Percentiles rank a stretch among this genome's conserved stretches.
phyloP scores from a whole-genome alignment of 2,888 invertebrate genomes.

The Andrena flavipes region DNA sequence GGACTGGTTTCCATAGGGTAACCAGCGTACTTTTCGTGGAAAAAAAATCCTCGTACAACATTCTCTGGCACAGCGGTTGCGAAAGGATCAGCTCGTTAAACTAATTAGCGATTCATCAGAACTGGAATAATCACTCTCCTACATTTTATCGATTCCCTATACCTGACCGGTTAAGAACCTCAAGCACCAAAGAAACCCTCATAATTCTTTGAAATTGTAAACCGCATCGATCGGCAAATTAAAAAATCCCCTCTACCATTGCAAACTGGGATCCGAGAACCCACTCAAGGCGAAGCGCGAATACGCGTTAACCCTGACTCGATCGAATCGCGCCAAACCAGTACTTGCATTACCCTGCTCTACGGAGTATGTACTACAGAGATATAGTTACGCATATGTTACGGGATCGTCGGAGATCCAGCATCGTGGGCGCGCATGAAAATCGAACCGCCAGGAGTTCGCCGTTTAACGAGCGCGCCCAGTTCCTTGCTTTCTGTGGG shows the following conservation, averaged over 20 bases:
- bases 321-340: too few relatives aligned
- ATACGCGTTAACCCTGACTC: too few relatives aligned
- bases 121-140: neutral
- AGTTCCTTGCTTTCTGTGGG: neutral
- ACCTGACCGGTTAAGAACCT: too few relatives aligned
- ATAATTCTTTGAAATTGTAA: too few relatives aligned
- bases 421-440: neutral
- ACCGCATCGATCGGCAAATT: too few relatives aligned
- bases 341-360: too few relatives aligned
- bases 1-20: constrained; percentile 5
- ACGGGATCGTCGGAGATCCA: neutral
- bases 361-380: too few relatives aligned
- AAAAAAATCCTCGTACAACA: neutral
- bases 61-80: neutral
- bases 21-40: constrained; percentile 2
- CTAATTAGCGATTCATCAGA: constrained; percentile 45
- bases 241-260: too few relatives aligned
- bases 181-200: too few relatives aligned
- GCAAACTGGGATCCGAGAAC: too few relatives aligned
- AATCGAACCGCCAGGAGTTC: constrained; percentile 18
- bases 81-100: constrained; percentile 18
- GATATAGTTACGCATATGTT: constrained; percentile 26
- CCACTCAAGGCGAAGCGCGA: too few relatives aligned
- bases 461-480: constrained; percentile 8
- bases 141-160: neutral